Percentiles rank a stretch among this genome's conserved stretches.
Conservation (phyloP, 2,113 vertebrate genomes). For the Rattus rattus region DNA sequence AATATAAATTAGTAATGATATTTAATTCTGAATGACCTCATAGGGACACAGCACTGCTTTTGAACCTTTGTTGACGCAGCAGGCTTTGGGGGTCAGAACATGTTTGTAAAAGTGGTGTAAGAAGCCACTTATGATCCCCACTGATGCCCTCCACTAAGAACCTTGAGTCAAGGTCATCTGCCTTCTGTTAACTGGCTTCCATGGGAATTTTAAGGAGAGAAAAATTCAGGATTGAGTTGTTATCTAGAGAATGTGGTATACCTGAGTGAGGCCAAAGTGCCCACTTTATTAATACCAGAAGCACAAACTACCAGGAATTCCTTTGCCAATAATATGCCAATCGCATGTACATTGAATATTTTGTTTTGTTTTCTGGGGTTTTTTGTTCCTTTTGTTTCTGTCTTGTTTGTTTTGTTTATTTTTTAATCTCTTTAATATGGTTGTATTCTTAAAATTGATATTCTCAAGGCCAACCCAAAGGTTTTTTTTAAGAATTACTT, state of each 20-base stretch:
- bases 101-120: not conserved
- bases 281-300: not conserved
- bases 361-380: not conserved
- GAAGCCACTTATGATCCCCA: not conserved
- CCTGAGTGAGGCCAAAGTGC: not conserved
- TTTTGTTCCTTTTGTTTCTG: not conserved
- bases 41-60: not conserved
- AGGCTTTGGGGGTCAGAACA: not conserved
- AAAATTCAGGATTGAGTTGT: not conserved
- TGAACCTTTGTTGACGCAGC: not conserved
- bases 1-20: not conserved
- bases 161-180: not conserved
- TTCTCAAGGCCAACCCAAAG: not conserved
- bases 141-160: fast-evolving
- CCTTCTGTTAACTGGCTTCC: not conserved
- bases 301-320: not conserved
- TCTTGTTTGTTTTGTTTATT: not conserved
- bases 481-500: not conserved
- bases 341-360: not conserved
- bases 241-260: not conserved
- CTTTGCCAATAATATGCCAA: not conserved
- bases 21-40: not conserved
- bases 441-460: not conserved
- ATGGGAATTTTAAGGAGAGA: not conserved
- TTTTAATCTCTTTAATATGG: not conserved